Evolutionary conservation across 2,797 vertebrate genomes (phyloP), one percentile per base, ranked within the genome.

Genomic region (Enteromius fasciolatus): DNA sequence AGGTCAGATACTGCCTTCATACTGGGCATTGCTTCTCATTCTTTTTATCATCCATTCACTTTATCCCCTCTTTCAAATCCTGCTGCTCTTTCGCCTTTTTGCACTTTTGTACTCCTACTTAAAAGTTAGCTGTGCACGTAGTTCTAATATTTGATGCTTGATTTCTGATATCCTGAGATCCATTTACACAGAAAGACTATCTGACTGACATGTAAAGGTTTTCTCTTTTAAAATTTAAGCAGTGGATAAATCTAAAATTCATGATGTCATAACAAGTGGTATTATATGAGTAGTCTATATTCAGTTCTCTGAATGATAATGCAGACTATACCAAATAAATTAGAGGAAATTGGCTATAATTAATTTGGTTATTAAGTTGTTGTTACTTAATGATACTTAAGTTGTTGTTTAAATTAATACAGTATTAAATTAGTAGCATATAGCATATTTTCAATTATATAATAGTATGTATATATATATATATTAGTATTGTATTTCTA

Each of bases 1-100:
- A 99, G 96, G 98, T 96, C 83, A 89, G 90, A 61, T 57, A 23
- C 48, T 46, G 36, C 17, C 69, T 57, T 68, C 25, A 31, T 23
- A 23, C 20, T 31, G 61, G 61, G 31, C 68, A 80, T 44, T 25
- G 39, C 39, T 50, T 64, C 31, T 76, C 6, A 57, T 31, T 80
- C 25, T n/a, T 61, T 72, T 36, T 66, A 36, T 64, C 46, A 41
- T 66, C 33, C 11, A 39, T 70, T 64, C 52, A 36, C 39, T 69
- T 68, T 23, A 68, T 50, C 28, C 15, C 7, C 33, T 44, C 50
- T 61, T 59, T 57, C 14, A 52, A 41, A 52, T 61, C 11, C 15
- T 18, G 15, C 50, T 59, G 4, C 67, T 63, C 48, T 59, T 44
- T 28, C 8, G 1, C 2, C 36, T 78, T 17, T 36, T 36, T 46